Conservation (phyloP, 2,888 invertebrate species). For the Petrolisthes cinctipes region DNA sequence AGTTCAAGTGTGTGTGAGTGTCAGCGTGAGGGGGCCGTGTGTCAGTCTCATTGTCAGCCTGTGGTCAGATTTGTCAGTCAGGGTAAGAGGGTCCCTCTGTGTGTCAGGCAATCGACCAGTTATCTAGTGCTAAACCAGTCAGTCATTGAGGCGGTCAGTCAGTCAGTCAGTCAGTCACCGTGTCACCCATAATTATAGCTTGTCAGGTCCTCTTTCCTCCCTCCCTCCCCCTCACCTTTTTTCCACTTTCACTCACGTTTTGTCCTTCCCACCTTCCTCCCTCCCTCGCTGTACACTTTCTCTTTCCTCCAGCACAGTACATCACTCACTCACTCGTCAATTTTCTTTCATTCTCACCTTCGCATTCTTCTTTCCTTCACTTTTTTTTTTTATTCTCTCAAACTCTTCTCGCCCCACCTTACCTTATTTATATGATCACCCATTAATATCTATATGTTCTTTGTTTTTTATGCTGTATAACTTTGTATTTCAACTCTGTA, state of each 20-base stretch:
- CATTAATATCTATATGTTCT: no score
- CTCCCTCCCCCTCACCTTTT: background rate
- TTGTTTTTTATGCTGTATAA: no score
- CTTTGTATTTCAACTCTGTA: no score
- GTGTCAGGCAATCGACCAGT: background rate
- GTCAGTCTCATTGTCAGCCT: background rate
- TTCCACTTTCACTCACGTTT: background rate
- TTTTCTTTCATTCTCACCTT: conserved; percentile 25
- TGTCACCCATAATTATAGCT: background rate
- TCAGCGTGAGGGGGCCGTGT: no score
- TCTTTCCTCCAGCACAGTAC: background rate
- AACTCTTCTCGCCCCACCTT: background rate
- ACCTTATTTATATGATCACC: background rate
- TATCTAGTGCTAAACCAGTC: background rate
- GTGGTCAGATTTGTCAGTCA: background rate
- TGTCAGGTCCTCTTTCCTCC: background rate
- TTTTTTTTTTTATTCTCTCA: background rate
- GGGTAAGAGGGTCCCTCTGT: background rate
- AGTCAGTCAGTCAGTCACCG: conserved; percentile 1
- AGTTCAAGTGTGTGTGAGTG: no score
- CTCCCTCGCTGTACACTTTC: background rate
- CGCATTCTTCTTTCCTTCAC: conserved; percentile 10
- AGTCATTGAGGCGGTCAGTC: background rate
- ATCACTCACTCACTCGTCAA: background rate
- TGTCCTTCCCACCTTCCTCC: background rate